Evolutionary conservation across 2,797 vertebrate genomes (phyloP).

Genomic region (Coccyzus lansbergi): DNA sequence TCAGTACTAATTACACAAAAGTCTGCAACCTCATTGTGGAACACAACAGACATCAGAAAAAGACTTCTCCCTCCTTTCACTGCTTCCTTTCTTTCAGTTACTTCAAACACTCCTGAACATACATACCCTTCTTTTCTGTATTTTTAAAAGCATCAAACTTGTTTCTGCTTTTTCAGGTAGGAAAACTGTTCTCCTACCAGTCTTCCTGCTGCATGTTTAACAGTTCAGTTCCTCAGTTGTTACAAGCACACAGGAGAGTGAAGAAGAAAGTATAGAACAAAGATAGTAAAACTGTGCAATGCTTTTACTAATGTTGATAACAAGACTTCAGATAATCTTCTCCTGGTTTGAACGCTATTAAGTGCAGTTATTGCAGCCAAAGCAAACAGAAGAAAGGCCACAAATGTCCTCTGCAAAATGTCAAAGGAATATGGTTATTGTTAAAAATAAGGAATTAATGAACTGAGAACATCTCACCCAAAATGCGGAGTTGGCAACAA

Average conservation of each 20-base stretch:
- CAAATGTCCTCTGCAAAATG: not conserved
- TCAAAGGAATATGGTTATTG: not conserved
- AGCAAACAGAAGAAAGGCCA: not conserved
- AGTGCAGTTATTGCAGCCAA: not conserved
- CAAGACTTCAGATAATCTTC: not conserved
- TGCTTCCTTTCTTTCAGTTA: not conserved
- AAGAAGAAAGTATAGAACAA: not conserved
- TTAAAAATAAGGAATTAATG: not conserved
- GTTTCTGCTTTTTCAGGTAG: not conserved
- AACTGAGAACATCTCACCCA: not conserved
- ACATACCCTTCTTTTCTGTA: not conserved
- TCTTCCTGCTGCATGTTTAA: not conserved
- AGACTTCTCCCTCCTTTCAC: rapidly evolving
- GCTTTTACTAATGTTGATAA: not conserved
- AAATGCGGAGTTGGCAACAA: not conserved
- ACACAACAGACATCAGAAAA: not conserved
- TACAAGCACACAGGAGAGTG: not conserved
- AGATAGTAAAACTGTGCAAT: not conserved
- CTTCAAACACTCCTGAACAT: not conserved
- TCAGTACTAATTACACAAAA: not conserved
- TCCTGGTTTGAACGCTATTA: not conserved
- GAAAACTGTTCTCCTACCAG: not conserved
- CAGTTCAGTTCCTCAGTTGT: not conserved
- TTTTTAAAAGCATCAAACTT: not conserved
- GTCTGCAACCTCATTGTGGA: not conserved